Evolutionary conservation across 2,888 invertebrate genomes (phyloP), one percentile per base, ranked within the genome.

Genomic region (Luperina testacea): DNA sequence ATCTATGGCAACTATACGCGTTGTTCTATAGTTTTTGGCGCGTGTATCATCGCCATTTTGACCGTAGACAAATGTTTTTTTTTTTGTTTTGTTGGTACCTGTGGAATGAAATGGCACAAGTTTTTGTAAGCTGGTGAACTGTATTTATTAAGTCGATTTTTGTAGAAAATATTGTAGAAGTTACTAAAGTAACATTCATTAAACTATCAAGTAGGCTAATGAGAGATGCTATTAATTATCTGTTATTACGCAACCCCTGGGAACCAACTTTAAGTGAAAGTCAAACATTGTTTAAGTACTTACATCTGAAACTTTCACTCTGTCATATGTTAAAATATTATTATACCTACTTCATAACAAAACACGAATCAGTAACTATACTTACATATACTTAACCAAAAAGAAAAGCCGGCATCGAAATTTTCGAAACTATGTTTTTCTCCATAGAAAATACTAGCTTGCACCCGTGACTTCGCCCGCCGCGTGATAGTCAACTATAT

Each of bases 41-140:
- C 72, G 74, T 70, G 42, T 78, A 53, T 78, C 75, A 77, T 63
- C 65, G 61, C 51, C 65, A 64, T 67, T 72, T 87, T 76, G n/a
- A 61, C 67, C 67, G 51, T 73, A 80, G 73, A 70, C 70, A 77
- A 69, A 45, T 70, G 13, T 32, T 51, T 73, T 61, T 38, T 38
- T 74, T 74, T 61, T 74, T 59, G 13, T 71, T 63, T n/a, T 68
- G 38, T 15, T 48, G 20, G 24, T 78, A 57, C 75, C 27, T 64
- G 15, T 75, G 67, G 69, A 53, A 48, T 32, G 42, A 70, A 42
- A 72, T 82, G 38, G 61, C 64, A 59, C 11, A 24, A 27, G n/a
- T 17, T 63, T n/a, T 67, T 24, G 24, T 42, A 9, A 65, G n/a
- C 27, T 59, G 7, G 42, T 15, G 20, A 38, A 65, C 20, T 51